Conservation (phyloP, 2,888 invertebrate species). For the Apamea crenata region DNA sequence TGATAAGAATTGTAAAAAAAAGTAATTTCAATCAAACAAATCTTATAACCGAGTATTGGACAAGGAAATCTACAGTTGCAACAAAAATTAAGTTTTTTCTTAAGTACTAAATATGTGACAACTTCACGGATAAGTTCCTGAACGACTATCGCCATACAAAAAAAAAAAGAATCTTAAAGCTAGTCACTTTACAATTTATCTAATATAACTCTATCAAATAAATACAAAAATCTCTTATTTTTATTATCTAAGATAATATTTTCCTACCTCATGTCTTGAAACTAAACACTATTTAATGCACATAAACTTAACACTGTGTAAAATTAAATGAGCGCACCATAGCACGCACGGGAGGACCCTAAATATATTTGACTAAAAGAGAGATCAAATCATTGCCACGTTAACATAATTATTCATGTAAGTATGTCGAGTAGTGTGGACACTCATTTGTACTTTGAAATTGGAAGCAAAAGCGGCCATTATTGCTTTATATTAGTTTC, state of each 20-base stretch:
- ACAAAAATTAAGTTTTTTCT: slow-evolving; percentile 84
- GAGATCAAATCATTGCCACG: slow-evolving; percentile 94
- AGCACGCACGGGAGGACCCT: slow-evolving; percentile 83
- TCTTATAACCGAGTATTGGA: slow-evolving; percentile 62
- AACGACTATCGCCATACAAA: slow-evolving; percentile 89
- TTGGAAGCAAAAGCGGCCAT: slow-evolving; percentile 73
- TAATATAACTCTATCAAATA: slow-evolving; percentile 90
- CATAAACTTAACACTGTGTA: slow-evolving; percentile 82
- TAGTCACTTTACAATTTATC: slow-evolving; percentile 90
- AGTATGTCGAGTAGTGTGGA: slow-evolving; percentile 75
- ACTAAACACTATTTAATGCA: slow-evolving; percentile 86
- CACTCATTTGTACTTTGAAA: slow-evolving; percentile 87
- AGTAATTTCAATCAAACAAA: slow-evolving; percentile 56
- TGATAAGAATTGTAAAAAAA: slow-evolving; percentile 36
- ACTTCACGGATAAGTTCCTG: slow-evolving; percentile 79
- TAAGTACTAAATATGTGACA: slow-evolving; percentile 86
- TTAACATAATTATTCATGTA: slow-evolving; percentile 79
- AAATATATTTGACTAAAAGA: slow-evolving; percentile 93
- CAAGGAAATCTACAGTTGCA: slow-evolving; percentile 73
- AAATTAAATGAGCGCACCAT: slow-evolving; percentile 78
- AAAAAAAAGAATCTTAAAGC: slow-evolving; percentile 85
- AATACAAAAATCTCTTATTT: slow-evolving; percentile 89
- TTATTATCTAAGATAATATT: slow-evolving; percentile 89
- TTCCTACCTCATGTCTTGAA: slow-evolving; percentile 89
- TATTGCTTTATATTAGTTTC: slow-evolving; percentile 61